Evolutionary conservation across 2,888 invertebrate species (phyloP), one percentile per base, ranked within the genome.

Genomic region (Alsophila aescularia): DNA sequence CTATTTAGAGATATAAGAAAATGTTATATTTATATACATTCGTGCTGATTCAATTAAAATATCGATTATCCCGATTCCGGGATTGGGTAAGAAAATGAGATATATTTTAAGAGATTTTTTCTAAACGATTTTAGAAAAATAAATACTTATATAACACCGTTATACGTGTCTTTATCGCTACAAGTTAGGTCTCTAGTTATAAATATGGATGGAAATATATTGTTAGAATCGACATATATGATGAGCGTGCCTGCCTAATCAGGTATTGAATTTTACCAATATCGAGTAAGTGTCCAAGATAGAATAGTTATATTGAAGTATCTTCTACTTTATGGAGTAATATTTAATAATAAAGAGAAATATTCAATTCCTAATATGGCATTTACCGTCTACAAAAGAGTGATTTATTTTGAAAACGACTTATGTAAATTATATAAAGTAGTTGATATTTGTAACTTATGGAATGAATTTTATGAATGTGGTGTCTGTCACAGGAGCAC

Each of bases 81-180:
- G 75, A 72, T 40, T 44, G 21, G 45, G 36, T 67, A 56, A 79
- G 81, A 76, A 83, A 83, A 85, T 82, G 85, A 90, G 84, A 88
- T 89, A 88, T 90, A 90, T 90, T 91, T 90, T 91, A 90, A 85
- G 89, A 91, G 85, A 90, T 87, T 85, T 90, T 88, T 90, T 87
- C 80, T 82, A 83, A 85, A 75, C 81, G 79, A 80, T 85, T 86
- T 85, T 85, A 85, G 81, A 81, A 77, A 83, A 79, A 72, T 34
- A 36, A 55, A 77, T 75, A 77, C 24, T 77, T 69, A 72, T 72
- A 67, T 77, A 83, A 84, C 78, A 87, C 81, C 77, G 81, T 85
- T 86, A 85, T 86, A 87, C 77, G 79, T 87, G 85, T 88, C 75
- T 83, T 81, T 87, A 83, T 85, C 78, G 83, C 81, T 85, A 83